Evolutionary conservation across 2,797 vertebrate genomes (phyloP).

Genomic region (Leptoclinus maculatus): DNA sequence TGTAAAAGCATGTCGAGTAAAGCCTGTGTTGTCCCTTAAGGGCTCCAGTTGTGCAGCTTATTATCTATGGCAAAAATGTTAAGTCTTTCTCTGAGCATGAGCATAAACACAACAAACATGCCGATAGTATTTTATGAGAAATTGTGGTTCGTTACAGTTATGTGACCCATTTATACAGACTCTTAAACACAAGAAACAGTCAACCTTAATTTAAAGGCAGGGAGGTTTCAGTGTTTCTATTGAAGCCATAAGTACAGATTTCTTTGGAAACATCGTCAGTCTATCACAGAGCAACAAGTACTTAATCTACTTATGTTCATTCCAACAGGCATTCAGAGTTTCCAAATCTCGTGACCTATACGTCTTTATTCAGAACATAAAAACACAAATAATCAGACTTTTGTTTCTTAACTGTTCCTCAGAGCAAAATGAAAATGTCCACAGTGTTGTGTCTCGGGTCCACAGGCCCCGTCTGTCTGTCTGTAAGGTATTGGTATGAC

Average conservation of each 20-base stretch:
- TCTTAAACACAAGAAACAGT: conserved; percentile 4
- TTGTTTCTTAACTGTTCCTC: conserved; percentile 42
- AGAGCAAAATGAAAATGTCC: conserved; percentile 52
- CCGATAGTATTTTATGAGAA: conserved; percentile 4
- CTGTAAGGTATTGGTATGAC: conserved; percentile 48
- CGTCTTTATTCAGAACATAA: conserved; percentile 28
- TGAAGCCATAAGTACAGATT: conserved; percentile 1
- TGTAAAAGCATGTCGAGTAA: conserved; percentile 25
- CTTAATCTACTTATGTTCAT: background rate
- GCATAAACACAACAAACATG: conserved; percentile 19
- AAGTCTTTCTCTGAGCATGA: background rate
- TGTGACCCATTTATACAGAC: conserved; percentile 11
- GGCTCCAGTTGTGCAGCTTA: conserved; percentile 18
- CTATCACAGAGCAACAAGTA: background rate
- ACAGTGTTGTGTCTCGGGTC: conserved; percentile 54
- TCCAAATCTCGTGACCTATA: background rate
- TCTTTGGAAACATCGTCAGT: background rate
- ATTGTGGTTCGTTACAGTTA: conserved; percentile 5
- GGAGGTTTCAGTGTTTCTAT: background rate
- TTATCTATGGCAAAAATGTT: conserved; percentile 13
- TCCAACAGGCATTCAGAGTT: background rate
- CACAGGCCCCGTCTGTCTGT: conserved; percentile 41
- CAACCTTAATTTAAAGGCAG: background rate
- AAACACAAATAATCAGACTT: conserved; percentile 36
- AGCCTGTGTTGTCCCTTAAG: conserved; percentile 9